phyloP scores from a whole-genome alignment of 2,113 vertebrate species.

The Oxygymnocypris stewartii region DNA sequence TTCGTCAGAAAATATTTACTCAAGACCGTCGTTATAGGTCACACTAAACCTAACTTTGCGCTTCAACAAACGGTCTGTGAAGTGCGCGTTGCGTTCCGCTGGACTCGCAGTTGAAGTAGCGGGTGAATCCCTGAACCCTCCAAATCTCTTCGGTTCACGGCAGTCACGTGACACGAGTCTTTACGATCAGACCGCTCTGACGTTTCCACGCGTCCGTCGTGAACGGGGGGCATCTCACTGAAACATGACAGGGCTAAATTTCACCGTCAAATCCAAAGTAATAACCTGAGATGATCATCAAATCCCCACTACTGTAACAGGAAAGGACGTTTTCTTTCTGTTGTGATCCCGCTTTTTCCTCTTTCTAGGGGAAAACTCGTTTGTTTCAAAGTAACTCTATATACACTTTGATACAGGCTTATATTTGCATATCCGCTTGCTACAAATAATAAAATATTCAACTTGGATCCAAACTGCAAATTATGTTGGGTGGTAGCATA shows the following conservation, averaged over 20 bases:
- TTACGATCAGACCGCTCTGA: slow-evolving; percentile 15
- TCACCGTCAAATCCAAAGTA: not conserved
- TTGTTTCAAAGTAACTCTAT: too few relatives aligned
- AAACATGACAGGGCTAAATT: not conserved
- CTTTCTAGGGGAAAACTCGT: not conserved
- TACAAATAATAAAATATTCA: not conserved
- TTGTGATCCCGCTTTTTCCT: not conserved
- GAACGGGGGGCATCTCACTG: not conserved
- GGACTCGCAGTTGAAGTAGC: not conserved
- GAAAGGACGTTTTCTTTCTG: not conserved
- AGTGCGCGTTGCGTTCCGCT: slow-evolving; percentile 3
- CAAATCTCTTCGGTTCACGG: not conserved
- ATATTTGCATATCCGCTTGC: not conserved
- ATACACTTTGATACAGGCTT: not conserved
- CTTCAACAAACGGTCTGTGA: not conserved
- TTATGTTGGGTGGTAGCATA: not conserved
- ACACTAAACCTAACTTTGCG: slow-evolving; percentile 5
- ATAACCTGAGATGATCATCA: too few relatives aligned
- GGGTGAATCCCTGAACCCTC: not conserved
- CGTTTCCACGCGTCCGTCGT: slow-evolving; percentile 6
- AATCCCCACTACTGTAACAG: not conserved
- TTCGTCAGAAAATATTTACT: not conserved
- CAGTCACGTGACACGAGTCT: slow-evolving; percentile 29
- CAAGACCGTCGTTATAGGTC: not conserved
- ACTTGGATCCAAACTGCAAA: not conserved